phyloP scores from a whole-genome alignment of 2,113 vertebrate species.

The Triplophysa siluroides region DNA sequence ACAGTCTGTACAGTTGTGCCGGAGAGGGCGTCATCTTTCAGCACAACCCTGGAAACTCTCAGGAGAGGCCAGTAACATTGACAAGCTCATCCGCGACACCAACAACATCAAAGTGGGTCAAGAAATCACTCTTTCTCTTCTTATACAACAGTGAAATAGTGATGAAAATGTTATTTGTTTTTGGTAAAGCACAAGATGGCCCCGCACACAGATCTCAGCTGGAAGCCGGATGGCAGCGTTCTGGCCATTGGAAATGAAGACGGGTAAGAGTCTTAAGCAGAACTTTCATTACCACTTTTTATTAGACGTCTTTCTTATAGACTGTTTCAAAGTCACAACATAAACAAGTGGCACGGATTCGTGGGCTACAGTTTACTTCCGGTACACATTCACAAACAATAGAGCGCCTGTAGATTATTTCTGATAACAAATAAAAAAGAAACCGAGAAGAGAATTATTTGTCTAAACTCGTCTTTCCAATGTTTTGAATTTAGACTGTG shows the following conservation, averaged over 20 bases:
- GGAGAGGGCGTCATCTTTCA: conserved; percentile 92
- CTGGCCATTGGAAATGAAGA: conserved; percentile 96
- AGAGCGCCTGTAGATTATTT: no score
- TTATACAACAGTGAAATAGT: not conserved
- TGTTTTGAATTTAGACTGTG: no score
- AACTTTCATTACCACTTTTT: no score
- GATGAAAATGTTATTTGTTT: conserved; percentile 25
- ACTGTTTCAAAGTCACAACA: no score
- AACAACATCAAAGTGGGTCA: conserved; percentile 86
- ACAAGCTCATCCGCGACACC: conserved; percentile 86
- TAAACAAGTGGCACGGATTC: no score
- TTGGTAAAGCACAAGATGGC: conserved; percentile 88
- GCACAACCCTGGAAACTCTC: conserved; percentile 85
- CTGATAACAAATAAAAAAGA: no score
- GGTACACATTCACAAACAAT: no score
- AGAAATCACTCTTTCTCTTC: not conserved
- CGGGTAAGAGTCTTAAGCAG: conserved; percentile 78
- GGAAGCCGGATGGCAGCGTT: conserved; percentile 90
- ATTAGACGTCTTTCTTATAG: no score
- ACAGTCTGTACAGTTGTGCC: conserved; percentile 90
- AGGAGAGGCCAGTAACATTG: conserved; percentile 86
- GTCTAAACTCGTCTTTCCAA: no score
- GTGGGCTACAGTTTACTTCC: no score
- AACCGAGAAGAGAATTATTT: no score
- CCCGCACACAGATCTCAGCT: conserved; percentile 90